phyloP scores from a whole-genome alignment of 2,888 invertebrate genomes.

The Drosophila paracracens region DNA sequence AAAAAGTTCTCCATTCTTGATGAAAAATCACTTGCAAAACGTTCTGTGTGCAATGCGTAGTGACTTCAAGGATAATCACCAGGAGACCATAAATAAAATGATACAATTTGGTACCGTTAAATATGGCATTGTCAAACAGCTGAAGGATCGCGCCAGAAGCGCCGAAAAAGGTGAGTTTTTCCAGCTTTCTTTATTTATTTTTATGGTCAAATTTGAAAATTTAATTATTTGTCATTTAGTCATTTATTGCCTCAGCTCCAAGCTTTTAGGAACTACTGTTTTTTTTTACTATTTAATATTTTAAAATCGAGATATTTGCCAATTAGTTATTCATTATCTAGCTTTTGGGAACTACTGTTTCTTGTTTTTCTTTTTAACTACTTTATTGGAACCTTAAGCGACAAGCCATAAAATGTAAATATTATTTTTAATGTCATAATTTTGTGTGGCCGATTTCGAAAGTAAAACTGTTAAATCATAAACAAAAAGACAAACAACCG shows the following conservation, averaged over 20 bases:
- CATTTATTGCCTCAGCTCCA: not conserved
- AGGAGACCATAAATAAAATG: conserved; percentile 86
- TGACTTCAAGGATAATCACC: conserved; percentile 85
- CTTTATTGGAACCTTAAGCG: not conserved
- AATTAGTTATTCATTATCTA: not conserved
- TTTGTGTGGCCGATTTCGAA: not conserved
- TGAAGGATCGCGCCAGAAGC: conserved; percentile 85
- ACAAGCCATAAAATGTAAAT: conserved; percentile 5
- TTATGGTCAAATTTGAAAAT: not conserved
- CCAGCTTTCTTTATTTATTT: not conserved
- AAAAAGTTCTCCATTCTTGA: conserved; percentile 62
- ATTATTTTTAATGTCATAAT: conserved; percentile 8
- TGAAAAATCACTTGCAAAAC: conserved; percentile 83
- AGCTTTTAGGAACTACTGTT: not conserved
- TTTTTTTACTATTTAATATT: not conserved
- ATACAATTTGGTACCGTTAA: conserved; percentile 88
- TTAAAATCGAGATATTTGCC: not conserved
- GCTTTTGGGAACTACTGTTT: conserved; percentile 2
- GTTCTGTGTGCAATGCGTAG: conserved; percentile 85
- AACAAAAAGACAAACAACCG: not conserved
- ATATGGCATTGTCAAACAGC: conserved; percentile 87
- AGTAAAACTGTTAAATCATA: conserved; percentile 1
- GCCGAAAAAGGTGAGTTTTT: conserved; percentile 83
- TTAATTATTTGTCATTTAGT: not conserved
- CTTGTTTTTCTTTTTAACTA: not conserved